Evolutionary conservation across 1,140 invertebrate species (phyloP).

Genomic region (Brachionus asplanchnoidis): DNA sequence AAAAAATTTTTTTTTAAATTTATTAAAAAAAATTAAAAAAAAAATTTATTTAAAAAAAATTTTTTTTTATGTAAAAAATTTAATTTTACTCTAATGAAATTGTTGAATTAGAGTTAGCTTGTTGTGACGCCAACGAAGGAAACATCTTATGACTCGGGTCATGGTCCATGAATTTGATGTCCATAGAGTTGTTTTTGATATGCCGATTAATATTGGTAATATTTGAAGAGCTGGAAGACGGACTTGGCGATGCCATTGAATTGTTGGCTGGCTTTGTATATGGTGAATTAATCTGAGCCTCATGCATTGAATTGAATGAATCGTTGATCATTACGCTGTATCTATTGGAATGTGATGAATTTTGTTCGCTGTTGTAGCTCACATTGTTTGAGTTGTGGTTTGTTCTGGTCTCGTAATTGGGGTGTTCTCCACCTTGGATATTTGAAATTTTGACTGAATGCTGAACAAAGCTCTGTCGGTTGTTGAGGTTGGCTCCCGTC

Average conservation of each 20-base stretch:
- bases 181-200: constrained; percentile 35
- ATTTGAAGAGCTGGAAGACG: neutral
- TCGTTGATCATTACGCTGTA: constrained; percentile 25
- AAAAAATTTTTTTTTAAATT: neutral
- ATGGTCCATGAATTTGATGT: neutral
- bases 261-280: neutral
- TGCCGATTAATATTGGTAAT: neutral
- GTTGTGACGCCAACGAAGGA: neutral
- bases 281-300: neutral
- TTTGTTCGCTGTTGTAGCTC: neutral
- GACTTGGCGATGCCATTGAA: neutral
- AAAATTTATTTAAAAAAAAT: neutral
- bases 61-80: neutral
- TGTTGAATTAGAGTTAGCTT: constrained; percentile 13
- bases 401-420: neutral
- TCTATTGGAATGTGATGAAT: constrained; percentile 4
- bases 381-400: neutral
- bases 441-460: neutral
- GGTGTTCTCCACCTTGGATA: neutral
- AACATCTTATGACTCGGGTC: neutral
- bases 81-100: neutral
- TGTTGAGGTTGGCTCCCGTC: neutral
- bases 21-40: neutral
- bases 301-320: neutral
- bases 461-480: neutral